phyloP scores from a whole-genome alignment of 2,888 invertebrate species.

The Matsumyia berberina region DNA sequence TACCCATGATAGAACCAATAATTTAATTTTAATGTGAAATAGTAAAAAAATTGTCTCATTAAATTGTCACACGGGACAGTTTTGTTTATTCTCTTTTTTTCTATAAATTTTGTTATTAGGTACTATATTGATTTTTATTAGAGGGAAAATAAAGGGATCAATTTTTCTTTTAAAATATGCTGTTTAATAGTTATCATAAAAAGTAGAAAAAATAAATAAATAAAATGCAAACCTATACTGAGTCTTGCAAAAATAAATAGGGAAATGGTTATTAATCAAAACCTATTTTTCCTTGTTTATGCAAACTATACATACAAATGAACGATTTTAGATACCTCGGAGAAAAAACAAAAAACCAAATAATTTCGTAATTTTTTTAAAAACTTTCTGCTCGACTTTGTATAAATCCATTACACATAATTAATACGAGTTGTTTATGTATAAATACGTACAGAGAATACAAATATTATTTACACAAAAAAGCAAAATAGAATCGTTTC shows the following conservation, averaged over 20 bases:
- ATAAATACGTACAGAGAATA: background rate
- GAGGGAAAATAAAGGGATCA: conserved; percentile 37
- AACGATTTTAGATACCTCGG: background rate
- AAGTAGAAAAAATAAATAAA: too few species aligned
- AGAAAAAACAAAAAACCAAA: background rate
- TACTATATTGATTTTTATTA: conserved; percentile 20
- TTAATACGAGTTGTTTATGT: background rate
- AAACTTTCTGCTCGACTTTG: conserved; percentile 18
- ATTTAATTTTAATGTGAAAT: too few species aligned
- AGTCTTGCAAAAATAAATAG: conserved; percentile 5
- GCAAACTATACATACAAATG: background rate
- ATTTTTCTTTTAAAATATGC: conserved; percentile 16
- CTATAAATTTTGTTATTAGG: background rate
- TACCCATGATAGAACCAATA: too few species aligned
- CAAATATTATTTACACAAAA: background rate
- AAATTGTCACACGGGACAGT: conserved; percentile 43
- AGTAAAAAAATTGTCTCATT: too few species aligned
- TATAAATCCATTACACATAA: background rate
- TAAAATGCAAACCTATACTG: background rate
- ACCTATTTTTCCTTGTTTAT: conserved; percentile 5
- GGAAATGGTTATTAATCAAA: background rate
- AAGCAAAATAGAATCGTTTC: conserved; percentile 8
- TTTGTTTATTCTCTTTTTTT: background rate
- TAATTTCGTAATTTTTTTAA: conserved; percentile 16
- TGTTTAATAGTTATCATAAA: conserved; percentile 3